Evolutionary conservation across 2,113 vertebrate genomes (phyloP), one percentile per base, ranked within the genome.

Genomic region (Apistogramma diplotaenia): DNA sequence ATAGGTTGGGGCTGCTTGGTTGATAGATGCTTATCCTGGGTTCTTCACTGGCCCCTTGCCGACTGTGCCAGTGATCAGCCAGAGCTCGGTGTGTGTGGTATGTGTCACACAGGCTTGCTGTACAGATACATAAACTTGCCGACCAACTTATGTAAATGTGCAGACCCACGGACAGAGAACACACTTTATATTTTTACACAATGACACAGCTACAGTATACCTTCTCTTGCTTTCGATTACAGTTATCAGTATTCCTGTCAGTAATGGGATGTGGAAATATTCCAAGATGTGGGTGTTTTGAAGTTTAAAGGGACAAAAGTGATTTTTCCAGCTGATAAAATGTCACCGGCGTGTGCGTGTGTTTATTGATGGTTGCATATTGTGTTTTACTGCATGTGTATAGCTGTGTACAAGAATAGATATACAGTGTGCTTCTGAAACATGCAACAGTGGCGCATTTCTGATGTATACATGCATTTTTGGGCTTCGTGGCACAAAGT

Each of bases 1-100:
- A 89, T 78, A 79, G 90, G 85, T 92, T 81, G 84, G 77, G 72
- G 76, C 85, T 90, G 87, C 88, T 76, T 84, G 82, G 76, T 82
- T 84, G 85, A 85, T 75, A 85, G 84, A 85, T 31, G 57, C 58
- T 91, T 8, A 31, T 78, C 33, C 31, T 49, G 59, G 81, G 58
- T 79, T 83, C 74, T 80, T 82, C 60, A 60, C 75, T 21, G 79
- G 67, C 51, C 46, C 35, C 81, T 73, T 55, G 53, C 23, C 37
- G 78, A 73, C 29, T 78, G 55, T 40, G 60, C 60, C 40, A 49
- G 8, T 80, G 81, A 84, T 74, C 78, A 71, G 33, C 67, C 33
- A 62, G 37, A 82, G 35, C 11, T 62, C 58, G 57, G 46, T 1
- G 10, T 74, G 35, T 3, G 18, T 79, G 75, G 54, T 51, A 60